Evolutionary conservation across 1,140 invertebrate genomes (phyloP).

Genomic region (Reticulitermes speratus): DNA sequence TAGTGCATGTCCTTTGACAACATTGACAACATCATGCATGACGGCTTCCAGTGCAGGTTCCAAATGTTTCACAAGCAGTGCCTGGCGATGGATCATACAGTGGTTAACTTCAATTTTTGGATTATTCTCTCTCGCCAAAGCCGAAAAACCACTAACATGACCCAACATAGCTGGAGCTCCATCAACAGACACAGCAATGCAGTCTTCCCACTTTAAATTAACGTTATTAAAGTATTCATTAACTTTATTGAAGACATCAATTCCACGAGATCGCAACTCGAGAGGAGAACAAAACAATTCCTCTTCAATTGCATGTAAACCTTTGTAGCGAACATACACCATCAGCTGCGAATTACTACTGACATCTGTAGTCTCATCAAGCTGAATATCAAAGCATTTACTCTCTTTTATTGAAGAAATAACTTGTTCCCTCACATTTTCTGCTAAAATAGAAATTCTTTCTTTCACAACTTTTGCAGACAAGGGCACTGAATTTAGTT

Average conservation of each 20-base stretch:
- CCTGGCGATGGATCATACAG: slow-evolving; percentile 18
- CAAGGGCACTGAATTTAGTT: too few species aligned
- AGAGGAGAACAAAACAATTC: background rate
- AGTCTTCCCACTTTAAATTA: background rate
- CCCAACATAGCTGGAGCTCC: slow-evolving; percentile 6
- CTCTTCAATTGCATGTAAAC: background rate
- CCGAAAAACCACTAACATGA: background rate
- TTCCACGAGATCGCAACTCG: background rate
- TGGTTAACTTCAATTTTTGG: background rate
- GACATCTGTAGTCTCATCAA: background rate
- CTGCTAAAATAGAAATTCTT: too few species aligned
- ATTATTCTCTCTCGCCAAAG: background rate
- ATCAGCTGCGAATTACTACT: slow-evolving; percentile 3
- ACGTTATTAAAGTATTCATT: background rate
- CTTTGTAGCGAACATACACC: background rate
- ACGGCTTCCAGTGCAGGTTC: slow-evolving; percentile 17
- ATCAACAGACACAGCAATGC: background rate
- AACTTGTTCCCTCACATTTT: too few species aligned
- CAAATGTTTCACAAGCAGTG: slow-evolving; percentile 17
- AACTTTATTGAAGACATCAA: background rate
- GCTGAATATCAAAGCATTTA: too few species aligned
- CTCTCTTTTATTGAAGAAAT: too few species aligned
- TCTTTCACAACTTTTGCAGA: too few species aligned
- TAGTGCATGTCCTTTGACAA: slow-evolving; percentile 38
- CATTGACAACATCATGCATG: slow-evolving; percentile 27